Base-by-base conservation (phyloP, 2,797 vertebrate genomes). In the Hyperoplus immaculatus region DNA sequence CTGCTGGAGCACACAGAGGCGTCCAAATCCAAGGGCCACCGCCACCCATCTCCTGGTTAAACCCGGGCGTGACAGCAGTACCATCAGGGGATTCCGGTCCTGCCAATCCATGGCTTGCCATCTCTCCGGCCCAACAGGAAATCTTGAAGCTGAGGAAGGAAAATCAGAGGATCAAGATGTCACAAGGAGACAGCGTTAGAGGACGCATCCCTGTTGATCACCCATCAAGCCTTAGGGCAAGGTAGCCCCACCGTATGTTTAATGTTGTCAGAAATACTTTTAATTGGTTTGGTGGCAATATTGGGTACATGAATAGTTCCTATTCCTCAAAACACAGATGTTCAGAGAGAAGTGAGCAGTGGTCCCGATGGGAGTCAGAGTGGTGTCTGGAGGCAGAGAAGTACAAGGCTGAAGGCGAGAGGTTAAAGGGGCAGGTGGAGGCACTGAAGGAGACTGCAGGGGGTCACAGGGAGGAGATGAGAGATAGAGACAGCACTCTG, bases 381-480 rank as follows among this genome's bases (percentile, higher is more conserved):
- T 91, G 89, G 87, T 64, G 12, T 41, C 62, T 92, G 63, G 89
- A 92, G 67, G 82, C 77, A 50, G 89, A 92, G 53, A 91, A 79
- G 55, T 82, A 91, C 76, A 93, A 90, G 72, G 83, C 84, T 5
- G 95, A 94, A 69, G 74, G 85, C 55, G 92, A 93, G 74, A 89
- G 92, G 58, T 83, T 94, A 68, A 93, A 84, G 78, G 90, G 86
- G 6, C 94, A 95, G 86, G 83, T 94, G 70, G 92, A 95, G 60
- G 87, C 89, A 29, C 54, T 96, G 70, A 95, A 89, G 67, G 91
- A 94, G 72, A 65, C 84, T 12, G 84, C 81, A 42, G 84, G 53
- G 11, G 88, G 78, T 74, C 80, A 93, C 78, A 88, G 88, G 69
- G 91, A 94, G 36, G 93, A 95, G 58, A 85, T 93, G 4, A 86